Conservation (phyloP, 2,888 invertebrate genomes). For the Chesias legatella region DNA sequence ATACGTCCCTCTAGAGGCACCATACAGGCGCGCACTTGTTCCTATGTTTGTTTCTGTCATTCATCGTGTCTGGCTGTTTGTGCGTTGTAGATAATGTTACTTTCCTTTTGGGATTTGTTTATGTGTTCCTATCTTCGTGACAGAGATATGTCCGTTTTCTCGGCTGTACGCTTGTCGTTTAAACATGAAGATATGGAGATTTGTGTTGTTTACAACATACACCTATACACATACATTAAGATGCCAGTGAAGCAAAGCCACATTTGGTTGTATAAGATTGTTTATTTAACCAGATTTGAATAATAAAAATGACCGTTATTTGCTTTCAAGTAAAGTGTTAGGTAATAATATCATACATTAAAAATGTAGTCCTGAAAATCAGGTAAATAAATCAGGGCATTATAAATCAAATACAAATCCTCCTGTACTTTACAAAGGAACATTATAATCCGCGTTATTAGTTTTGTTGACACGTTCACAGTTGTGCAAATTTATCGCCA, state of each 20-base stretch:
- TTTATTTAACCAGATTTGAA: too few species aligned
- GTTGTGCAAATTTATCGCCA: constrained; percentile 59
- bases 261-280: too few species aligned
- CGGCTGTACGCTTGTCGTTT: neutral
- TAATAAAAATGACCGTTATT: too few species aligned
- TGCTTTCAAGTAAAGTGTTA: too few species aligned
- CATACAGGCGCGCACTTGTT: constrained; percentile 63
- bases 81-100: constrained; percentile 39
- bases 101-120: constrained; percentile 48
- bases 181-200: constrained; percentile 10
- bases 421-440: constrained; percentile 23
- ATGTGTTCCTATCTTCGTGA: constrained; percentile 35
- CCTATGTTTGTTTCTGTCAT: constrained; percentile 77
- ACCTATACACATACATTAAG: neutral
- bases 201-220: neutral
- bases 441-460: constrained; percentile 56
- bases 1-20: constrained; percentile 29
- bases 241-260: too few species aligned
- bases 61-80: constrained; percentile 55
- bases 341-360: too few species aligned
- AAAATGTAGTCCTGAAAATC: neutral
- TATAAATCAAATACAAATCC: constrained; percentile 21
- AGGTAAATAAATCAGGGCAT: neutral
- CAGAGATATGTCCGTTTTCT: constrained; percentile 25
- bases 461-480: constrained; percentile 62